phyloP scores from a whole-genome alignment of 2,797 vertebrate species.

The Spheniscus humboldti region DNA sequence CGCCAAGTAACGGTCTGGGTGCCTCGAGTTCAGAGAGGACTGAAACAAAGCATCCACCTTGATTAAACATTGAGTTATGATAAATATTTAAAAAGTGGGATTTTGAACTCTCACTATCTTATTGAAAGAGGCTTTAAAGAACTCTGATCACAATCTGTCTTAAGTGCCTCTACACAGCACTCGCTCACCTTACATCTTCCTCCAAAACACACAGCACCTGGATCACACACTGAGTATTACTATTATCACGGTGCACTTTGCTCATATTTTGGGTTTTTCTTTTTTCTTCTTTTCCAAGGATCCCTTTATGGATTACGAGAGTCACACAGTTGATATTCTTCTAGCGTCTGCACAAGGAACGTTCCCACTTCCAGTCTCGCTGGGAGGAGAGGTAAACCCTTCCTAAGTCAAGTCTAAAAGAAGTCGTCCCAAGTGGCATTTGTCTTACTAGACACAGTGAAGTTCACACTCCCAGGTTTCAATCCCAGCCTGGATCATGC shows the following conservation, averaged over 20 bases:
- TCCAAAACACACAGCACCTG: fast-evolving
- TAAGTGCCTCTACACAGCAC: neutral
- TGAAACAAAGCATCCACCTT: neutral
- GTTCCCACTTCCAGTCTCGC: neutral
- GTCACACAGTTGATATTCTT: neutral
- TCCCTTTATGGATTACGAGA: neutral
- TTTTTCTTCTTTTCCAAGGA: neutral
- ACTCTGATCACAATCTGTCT: neutral
- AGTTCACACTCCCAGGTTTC: neutral
- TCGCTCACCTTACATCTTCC: neutral
- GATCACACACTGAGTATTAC: neutral
- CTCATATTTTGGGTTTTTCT: neutral
- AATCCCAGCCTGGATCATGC: neutral
- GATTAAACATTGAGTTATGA: neutral
- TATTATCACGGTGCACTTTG: neutral
- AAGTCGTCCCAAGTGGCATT: neutral
- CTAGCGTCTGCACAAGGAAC: neutral
- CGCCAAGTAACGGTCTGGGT: fast-evolving
- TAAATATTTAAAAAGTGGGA: neutral
- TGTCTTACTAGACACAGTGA: fast-evolving
- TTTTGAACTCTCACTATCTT: neutral
- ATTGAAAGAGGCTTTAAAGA: neutral
- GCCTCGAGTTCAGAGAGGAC: neutral
- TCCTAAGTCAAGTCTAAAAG: neutral
- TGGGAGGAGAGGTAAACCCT: neutral